Evolutionary conservation across 2,888 invertebrate species (phyloP).

Genomic region (Ceraclea dissimilis): DNA sequence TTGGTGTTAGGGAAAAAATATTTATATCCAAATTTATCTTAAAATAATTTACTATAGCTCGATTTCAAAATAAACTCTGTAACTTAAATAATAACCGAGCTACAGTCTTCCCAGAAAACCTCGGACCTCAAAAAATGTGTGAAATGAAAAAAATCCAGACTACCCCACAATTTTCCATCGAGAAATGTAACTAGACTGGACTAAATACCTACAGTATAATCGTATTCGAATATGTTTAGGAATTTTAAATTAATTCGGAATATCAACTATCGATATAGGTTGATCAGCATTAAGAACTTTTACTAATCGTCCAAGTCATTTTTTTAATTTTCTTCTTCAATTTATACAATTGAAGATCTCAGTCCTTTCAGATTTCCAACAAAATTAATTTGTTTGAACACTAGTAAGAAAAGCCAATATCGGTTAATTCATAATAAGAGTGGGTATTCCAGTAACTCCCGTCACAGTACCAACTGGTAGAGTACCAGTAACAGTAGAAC

Average conservation of each 20-base stretch:
- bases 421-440: neutral
- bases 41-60: too few relatives aligned
- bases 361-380: neutral
- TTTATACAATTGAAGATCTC: neutral
- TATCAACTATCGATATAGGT: conserved; percentile 50
- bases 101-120: too few relatives aligned
- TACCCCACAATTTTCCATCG: too few relatives aligned
- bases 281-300: conserved; percentile 48
- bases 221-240: too few relatives aligned
- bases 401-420: neutral
- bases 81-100: too few relatives aligned
- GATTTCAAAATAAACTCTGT: too few relatives aligned
- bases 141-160: too few relatives aligned
- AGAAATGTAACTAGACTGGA: too few relatives aligned
- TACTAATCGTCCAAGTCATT: conserved; percentile 51
- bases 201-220: too few relatives aligned
- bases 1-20: too few relatives aligned
- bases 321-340: conserved; percentile 30
- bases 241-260: conserved; percentile 42
- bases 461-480: neutral
- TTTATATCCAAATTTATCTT: too few relatives aligned
- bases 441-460: neutral
- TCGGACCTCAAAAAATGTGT: too few relatives aligned
- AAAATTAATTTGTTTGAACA: neutral
- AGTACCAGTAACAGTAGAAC: neutral